Percentiles rank a stretch among this genome's conserved stretches.
These are phyloP conservation scores for Callorhinus ursinus DNA, from an alignment of 2,113 vertebrate species.

Conservation along the genomic window DNA sequence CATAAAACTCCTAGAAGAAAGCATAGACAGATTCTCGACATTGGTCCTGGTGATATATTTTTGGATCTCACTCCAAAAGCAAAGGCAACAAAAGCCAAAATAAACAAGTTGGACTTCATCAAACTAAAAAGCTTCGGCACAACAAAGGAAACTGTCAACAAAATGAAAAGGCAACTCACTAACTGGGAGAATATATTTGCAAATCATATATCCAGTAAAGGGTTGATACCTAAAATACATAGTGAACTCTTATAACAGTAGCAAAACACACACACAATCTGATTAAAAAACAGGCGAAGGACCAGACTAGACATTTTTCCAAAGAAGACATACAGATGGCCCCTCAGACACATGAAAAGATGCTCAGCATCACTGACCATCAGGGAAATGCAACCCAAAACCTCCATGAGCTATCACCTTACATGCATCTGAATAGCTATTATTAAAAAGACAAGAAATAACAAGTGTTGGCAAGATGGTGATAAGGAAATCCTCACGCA, in stretches of 20 bases:
- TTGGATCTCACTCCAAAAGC: not conserved
- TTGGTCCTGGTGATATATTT: not conserved
- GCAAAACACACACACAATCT: not conserved
- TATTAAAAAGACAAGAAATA: not conserved
- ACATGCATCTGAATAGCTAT: not conserved
- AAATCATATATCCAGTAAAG: not conserved
- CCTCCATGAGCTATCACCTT: not conserved
- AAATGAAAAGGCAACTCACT: not conserved
- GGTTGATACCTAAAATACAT: not conserved
- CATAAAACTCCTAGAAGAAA: not conserved
- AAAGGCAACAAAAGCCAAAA: not conserved
- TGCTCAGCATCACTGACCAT: not conserved
- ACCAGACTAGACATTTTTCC: not conserved
- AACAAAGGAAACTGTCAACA: not conserved
- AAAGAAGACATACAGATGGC: not conserved
- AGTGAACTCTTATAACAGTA: not conserved
- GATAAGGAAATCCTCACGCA: not conserved
- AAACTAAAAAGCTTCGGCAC: not conserved
- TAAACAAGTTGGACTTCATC: not conserved
- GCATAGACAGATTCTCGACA: not conserved
- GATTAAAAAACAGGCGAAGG: not conserved
- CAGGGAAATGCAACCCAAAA: not conserved
- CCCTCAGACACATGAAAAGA: not conserved
- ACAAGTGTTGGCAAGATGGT: not conserved
- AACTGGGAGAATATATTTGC: not conserved